Evolutionary conservation across 2,888 invertebrate genomes (phyloP).

Genomic region (Aspidapion aeneum): DNA sequence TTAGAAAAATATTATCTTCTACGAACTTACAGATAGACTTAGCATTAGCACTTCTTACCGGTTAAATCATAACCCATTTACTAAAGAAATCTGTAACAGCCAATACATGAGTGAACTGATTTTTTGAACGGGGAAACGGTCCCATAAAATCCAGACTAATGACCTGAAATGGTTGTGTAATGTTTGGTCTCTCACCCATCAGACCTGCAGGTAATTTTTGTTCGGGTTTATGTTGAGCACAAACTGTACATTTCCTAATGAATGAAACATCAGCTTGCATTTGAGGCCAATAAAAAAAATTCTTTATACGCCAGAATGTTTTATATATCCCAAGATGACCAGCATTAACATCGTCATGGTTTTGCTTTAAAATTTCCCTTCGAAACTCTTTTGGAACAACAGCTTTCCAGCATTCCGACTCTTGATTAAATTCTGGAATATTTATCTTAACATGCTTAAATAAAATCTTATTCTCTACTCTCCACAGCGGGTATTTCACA

Average conservation of each 20-base stretch:
- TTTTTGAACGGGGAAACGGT: conserved; percentile 19
- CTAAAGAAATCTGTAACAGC: conserved; percentile 19
- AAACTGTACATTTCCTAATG: conserved; percentile 24
- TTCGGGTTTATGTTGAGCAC: conserved; percentile 25
- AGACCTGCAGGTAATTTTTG: conserved; percentile 25
- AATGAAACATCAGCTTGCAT: conserved; percentile 27
- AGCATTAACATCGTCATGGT: conserved; percentile 23
- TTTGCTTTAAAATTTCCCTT: conserved; percentile 4
- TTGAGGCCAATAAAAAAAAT: conserved; percentile 30
- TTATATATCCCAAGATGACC: conserved; percentile 29
- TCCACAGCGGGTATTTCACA: conserved; percentile 24
- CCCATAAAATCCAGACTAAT: conserved; percentile 25
- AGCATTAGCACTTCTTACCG: conserved; percentile 18
- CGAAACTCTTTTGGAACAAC: conserved; percentile 22
- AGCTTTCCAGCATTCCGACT: conserved; percentile 21
- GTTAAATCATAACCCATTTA: conserved; percentile 16
- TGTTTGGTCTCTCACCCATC: conserved; percentile 14
- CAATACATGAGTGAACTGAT: conserved; percentile 15
- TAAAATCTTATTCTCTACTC: conserved; percentile 16
- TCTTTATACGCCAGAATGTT: conserved; percentile 20
- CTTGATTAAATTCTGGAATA: conserved; percentile 16
- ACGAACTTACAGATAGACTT: conserved; percentile 2
- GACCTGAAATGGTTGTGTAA: conserved; percentile 18
- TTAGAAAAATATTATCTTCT: conserved; percentile 22
- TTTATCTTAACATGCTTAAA: conserved; percentile 22